Conservation (phyloP, 2,113 vertebrate genomes). For the Emydura subglobosa region DNA sequence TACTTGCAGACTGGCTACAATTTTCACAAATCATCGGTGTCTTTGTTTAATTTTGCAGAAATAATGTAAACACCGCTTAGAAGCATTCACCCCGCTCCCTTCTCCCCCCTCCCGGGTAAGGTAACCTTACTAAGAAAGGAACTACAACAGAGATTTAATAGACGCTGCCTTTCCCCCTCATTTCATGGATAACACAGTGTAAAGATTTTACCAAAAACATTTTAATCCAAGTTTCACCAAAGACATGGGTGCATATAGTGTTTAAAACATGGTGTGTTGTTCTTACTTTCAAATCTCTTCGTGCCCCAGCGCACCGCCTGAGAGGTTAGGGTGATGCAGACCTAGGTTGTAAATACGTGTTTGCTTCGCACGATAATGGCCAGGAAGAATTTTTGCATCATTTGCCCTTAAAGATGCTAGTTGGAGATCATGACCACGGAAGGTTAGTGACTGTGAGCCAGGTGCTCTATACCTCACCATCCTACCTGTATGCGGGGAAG, state of each 20-base stretch:
- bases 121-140: neutral
- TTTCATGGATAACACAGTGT: neutral
- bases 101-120: neutral
- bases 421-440: neutral
- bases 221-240: neutral
- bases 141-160: neutral
- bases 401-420: neutral
- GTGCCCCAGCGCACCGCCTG: slow-evolving; percentile 16
- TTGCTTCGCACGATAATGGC: neutral
- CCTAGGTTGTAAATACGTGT: neutral
- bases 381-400: neutral
- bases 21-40: accelerated
- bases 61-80: accelerated
- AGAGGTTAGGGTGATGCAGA: neutral
- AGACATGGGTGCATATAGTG: neutral
- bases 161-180: neutral
- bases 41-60: neutral
- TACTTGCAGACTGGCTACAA: neutral
- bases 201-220: neutral
- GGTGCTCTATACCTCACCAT: neutral
- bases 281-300: neutral
- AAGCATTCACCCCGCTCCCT: neutral
- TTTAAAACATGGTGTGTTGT: slow-evolving; percentile 30
- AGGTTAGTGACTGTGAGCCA: neutral
- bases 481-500: neutral